Evolutionary conservation across 2,113 vertebrate species (phyloP).

Genomic region (Thinocorus orbignyianus): DNA sequence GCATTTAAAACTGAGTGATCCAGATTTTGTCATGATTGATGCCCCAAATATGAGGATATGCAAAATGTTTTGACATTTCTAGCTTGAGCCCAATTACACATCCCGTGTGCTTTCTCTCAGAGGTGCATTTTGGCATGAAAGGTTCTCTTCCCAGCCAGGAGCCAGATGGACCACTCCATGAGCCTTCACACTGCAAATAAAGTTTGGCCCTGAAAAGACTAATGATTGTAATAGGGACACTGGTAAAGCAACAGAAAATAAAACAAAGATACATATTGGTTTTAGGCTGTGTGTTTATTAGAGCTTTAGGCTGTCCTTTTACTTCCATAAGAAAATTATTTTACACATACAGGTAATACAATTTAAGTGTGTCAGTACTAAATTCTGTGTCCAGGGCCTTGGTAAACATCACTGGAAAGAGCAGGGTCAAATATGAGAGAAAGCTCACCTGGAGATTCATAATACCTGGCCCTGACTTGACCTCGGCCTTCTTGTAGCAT

Average conservation of each 20-base stretch:
- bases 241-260: not conserved
- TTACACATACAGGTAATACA: not conserved
- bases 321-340: not conserved
- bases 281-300: not conserved
- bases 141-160: constrained; percentile 49
- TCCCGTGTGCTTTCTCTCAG: constrained; percentile 33
- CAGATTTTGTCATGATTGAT: constrained; percentile 45
- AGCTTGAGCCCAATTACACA: constrained; percentile 20
- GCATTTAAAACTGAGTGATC: not conserved
- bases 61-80: constrained; percentile 60
- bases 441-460: not conserved
- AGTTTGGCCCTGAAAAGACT: constrained; percentile 42
- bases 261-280: not conserved
- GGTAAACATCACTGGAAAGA: not conserved
- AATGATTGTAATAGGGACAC: not conserved
- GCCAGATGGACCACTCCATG: constrained; percentile 51
- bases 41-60: constrained; percentile 30
- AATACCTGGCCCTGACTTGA: not conserved
- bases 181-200: constrained; percentile 41
- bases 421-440: not conserved
- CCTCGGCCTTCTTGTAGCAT: not conserved
- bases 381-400: not conserved
- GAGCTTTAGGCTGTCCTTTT: not conserved
- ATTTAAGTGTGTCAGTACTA: not conserved
- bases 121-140: constrained; percentile 56